Percentiles rank a stretch among this genome's conserved stretches.
phyloP scores from a whole-genome alignment of 2,888 invertebrate species.

The Schizaphis graminum region DNA sequence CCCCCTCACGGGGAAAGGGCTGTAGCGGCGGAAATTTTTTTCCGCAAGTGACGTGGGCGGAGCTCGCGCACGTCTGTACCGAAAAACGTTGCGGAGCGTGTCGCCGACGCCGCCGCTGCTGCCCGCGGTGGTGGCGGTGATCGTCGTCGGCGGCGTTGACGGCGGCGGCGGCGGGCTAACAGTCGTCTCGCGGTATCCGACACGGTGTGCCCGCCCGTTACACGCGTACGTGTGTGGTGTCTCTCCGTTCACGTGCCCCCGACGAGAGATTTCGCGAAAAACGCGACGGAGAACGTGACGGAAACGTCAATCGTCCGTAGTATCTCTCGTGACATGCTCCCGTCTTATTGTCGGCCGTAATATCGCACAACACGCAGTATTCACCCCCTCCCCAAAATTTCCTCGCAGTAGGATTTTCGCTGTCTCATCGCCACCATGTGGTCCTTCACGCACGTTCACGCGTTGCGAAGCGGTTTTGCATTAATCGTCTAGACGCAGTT shows the following conservation, averaged over 20 bases:
- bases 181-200: conserved; percentile 50
- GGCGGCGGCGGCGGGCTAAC: neutral
- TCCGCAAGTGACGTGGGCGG: conserved; percentile 26
- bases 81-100: conserved; percentile 46
- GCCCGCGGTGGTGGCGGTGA: neutral
- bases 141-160: neutral
- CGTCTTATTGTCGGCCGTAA: neutral
- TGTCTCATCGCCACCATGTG: neutral
- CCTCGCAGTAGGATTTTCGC: neutral
- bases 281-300: neutral
- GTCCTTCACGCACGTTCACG: neutral
- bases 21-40: neutral
- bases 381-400: neutral
- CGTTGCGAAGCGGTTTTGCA: neutral
- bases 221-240: neutral
- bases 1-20: too few relatives aligned
- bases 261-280: neutral
- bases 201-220: neutral
- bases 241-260: neutral
- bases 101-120: neutral
- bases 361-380: neutral
- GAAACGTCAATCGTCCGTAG: neutral
- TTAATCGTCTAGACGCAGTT: neutral
- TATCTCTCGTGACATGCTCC: neutral
- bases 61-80: conserved; percentile 45